phyloP scores from a whole-genome alignment of 2,888 invertebrate genomes.

The Drosophila lutescens region DNA sequence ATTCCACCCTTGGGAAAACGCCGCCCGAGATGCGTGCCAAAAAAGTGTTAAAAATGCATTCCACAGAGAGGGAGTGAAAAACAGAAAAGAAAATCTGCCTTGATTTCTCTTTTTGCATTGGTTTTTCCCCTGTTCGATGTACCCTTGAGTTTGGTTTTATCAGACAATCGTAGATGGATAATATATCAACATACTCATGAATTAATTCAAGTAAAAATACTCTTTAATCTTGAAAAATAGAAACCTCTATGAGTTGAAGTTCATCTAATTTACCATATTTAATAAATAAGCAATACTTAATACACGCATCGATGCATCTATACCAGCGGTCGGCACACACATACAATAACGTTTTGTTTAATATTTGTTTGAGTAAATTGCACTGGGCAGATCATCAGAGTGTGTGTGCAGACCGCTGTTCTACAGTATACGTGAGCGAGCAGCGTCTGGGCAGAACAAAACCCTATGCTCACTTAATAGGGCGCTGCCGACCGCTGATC shows the following conservation, averaged over 20 bases:
- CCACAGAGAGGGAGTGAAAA: slow-evolving; percentile 22
- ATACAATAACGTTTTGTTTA: no score
- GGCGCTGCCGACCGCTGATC: no score
- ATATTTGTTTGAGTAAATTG: no score
- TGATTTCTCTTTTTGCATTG: slow-evolving; percentile 48
- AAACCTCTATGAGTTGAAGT: no score
- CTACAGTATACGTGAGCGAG: no score
- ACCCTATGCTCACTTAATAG: no score
- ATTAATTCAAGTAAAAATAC: neutral
- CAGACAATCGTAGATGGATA: neutral
- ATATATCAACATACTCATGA: neutral
- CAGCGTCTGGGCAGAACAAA: no score
- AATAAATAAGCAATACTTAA: neutral
- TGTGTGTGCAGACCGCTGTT: no score
- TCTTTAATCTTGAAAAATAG: neutral
- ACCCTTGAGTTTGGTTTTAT: neutral
- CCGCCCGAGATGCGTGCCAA: slow-evolving; percentile 34
- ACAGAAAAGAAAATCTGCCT: slow-evolving; percentile 16
- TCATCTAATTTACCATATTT: no score
- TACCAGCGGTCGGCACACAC: no score
- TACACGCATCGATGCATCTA: no score
- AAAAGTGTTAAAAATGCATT: slow-evolving; percentile 70
- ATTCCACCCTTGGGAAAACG: slow-evolving; percentile 64
- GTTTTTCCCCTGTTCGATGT: neutral
- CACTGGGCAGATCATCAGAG: no score